Base-by-base conservation (phyloP, 1,140 invertebrate species). In the Goniozus legneri region DNA sequence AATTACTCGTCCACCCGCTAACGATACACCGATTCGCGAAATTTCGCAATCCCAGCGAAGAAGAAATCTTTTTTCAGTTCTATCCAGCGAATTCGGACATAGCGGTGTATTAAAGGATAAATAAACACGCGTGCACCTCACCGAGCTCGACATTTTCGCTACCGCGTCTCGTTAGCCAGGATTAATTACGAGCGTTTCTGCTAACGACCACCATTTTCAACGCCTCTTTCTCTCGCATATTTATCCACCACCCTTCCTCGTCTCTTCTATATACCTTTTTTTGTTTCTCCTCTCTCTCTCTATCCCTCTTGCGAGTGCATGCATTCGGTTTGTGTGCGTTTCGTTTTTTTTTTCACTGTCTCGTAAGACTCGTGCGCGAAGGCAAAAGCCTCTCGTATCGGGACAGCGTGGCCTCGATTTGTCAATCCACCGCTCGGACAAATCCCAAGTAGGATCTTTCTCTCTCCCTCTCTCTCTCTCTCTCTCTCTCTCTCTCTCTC, bases 151-250 rank as follows among this genome's bases (percentile, higher is more conserved):
- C n/a, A n/a, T n/a, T 53, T 49, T 45, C 39, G 54, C 41, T 42
- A 37, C 27, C 2, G 47, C 45, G 40, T 43, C 55, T 64, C 44
- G 58, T 64, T 64, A 63, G 46, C 3, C 8, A 24, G 37, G 46
- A 63, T 64, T 63, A 64, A 63, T 64, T 63, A 50, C 58, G 34
- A 50, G 32, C 35, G 44, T 36, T 50, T 59, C 47, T 39, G 32
- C 52, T 53, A 64, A 61, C 49, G 52, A 58, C 47, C 35, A 34
- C 45, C 54, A 53, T 62, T 63, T 64, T 56, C 54, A 57, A 64
- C 60, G 51, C 58, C 62, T 54, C 50, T 52, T 58, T 60, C 52
- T 52, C 56, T 50, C 52, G 45, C 51, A 24, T 43, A 4, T 15
- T 16, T 16, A 14, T 40, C 40, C 38, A 15, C 27, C 31, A 3